Evolutionary conservation across 2,888 invertebrate genomes (phyloP).

Genomic region (Tetragonisca angustula): DNA sequence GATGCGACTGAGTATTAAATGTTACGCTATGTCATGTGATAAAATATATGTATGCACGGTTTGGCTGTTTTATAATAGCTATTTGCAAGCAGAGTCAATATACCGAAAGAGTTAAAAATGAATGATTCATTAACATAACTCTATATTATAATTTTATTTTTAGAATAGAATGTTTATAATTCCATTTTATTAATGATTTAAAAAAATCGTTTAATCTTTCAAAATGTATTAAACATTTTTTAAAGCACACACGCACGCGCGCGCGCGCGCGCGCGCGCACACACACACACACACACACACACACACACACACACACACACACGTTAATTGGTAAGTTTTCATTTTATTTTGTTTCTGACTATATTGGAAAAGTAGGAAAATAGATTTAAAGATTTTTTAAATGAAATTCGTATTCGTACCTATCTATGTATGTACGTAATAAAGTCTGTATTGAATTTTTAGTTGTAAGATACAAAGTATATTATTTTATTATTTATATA

Average conservation of each 20-base stretch:
- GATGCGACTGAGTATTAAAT: too few relatives aligned
- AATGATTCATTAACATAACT: too few relatives aligned
- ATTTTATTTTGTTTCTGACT: background rate
- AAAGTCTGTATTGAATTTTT: background rate
- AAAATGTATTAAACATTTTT: background rate
- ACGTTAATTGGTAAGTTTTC: background rate
- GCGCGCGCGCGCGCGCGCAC: too few relatives aligned
- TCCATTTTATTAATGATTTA: background rate
- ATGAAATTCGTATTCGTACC: too few relatives aligned
- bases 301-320: background rate
- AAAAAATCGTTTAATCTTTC: background rate
- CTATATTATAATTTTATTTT: too few relatives aligned
- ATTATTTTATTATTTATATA: constrained; percentile 29
- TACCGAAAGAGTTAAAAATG: too few relatives aligned
- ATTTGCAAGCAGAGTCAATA: background rate
- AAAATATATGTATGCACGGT: too few relatives aligned
- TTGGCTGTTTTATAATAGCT: background rate
- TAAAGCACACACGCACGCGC: too few relatives aligned
- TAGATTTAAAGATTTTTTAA: background rate
- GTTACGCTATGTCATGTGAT: too few relatives aligned
- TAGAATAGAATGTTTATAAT: too few relatives aligned
- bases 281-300: background rate
- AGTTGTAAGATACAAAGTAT: background rate
- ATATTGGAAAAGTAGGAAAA: background rate
- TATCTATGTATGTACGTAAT: background rate